Conservation (phyloP, 2,113 vertebrate species). For the Nanorana parkeri region DNA sequence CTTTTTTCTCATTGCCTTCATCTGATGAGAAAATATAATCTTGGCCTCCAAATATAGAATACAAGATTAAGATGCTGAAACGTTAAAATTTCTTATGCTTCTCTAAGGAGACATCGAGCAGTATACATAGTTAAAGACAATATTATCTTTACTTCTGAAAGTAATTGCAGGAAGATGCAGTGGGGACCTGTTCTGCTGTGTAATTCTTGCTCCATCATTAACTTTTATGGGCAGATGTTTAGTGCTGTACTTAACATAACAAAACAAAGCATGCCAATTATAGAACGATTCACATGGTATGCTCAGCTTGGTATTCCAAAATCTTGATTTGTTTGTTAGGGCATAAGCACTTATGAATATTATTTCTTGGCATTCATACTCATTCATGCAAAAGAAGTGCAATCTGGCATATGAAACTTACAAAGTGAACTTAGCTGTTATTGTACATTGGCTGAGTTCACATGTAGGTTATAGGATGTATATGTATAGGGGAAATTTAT, state of each 20-base stretch:
- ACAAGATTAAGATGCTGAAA: no score
- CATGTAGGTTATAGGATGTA: background rate
- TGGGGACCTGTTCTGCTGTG: conserved; percentile 37
- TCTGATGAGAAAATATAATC: no score
- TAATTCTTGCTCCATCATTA: conserved; percentile 39
- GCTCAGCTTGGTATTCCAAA: background rate
- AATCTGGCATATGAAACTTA: conserved; percentile 19
- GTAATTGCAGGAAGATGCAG: conserved; percentile 40
- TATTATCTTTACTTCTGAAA: conserved; percentile 39
- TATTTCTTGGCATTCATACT: conserved; percentile 23
- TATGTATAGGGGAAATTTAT: background rate
- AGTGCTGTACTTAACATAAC: conserved; percentile 39
- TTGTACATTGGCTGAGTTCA: background rate
- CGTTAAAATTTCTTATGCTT: no score
- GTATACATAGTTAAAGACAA: conserved; percentile 19
- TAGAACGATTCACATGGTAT: conserved; percentile 24
- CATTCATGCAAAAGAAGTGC: conserved; percentile 25
- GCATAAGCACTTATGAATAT: background rate
- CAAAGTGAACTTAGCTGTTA: conserved; percentile 1
- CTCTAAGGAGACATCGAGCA: background rate
- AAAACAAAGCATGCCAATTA: conserved; percentile 43
- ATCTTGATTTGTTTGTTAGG: conserved; percentile 31
- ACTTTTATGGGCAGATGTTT: conserved; percentile 48
- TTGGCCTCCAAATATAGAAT: no score
- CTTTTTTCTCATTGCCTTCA: no score